Conservation (phyloP, 2,888 invertebrate species). For the Eumerus sabulonum region DNA sequence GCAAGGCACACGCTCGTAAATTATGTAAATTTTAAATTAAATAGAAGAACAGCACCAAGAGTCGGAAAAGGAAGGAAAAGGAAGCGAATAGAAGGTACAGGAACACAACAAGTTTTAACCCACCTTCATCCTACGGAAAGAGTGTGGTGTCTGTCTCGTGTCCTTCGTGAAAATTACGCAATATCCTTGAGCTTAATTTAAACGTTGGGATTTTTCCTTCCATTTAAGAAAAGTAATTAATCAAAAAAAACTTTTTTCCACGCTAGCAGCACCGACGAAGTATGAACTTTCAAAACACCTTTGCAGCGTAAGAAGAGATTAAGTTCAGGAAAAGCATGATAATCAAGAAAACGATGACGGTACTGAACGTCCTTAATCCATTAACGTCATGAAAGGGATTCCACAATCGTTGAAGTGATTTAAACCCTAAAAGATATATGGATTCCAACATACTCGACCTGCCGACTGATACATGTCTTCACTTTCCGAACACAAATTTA, state of each 20-base stretch:
- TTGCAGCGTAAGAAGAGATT: no score
- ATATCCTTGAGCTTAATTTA: constrained; percentile 24
- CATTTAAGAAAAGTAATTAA: constrained; percentile 48
- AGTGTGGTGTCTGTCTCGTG: not conserved
- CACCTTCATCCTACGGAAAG: not conserved
- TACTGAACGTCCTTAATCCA: no score
- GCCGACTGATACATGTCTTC: no score
- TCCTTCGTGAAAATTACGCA: not conserved
- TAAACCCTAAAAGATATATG: not conserved
- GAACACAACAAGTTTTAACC: not conserved
- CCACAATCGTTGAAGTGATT: not conserved
- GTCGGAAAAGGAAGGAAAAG: not conserved
- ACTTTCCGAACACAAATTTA: no score
- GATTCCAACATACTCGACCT: no score
- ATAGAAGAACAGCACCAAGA: constrained; percentile 34
- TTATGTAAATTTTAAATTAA: constrained; percentile 60
- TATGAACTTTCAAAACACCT: no score
- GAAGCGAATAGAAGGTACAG: not conserved
- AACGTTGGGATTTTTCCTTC: constrained; percentile 17
- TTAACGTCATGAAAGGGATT: no score
- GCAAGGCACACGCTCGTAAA: constrained; percentile 19
- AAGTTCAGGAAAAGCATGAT: no score
- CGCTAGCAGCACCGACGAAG: no score
- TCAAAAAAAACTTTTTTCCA: constrained; percentile 18
- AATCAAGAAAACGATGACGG: no score